Evolutionary conservation across 2,797 vertebrate species (phyloP).

Genomic region (Morelia viridis): DNA sequence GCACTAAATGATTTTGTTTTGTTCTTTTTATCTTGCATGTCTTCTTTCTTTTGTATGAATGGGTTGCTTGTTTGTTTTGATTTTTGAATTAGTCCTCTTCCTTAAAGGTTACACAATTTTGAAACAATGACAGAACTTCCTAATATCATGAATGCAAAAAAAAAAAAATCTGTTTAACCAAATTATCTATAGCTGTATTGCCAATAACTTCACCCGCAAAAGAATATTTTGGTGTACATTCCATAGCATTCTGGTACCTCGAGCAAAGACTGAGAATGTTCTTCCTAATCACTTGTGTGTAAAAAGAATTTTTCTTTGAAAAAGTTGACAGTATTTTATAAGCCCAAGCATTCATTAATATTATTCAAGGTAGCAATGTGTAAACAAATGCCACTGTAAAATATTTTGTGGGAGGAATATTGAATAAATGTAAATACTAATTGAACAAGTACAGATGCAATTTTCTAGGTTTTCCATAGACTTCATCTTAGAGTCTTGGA

Average conservation of each 20-base stretch:
- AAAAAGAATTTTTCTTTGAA: neutral
- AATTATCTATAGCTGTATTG: neutral
- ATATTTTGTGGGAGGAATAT: neutral
- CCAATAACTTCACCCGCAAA: neutral
- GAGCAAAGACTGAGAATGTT: neutral
- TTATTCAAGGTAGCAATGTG: neutral
- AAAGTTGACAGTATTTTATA: neutral
- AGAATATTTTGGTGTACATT: neutral
- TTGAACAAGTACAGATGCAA: neutral
- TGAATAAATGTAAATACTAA: neutral
- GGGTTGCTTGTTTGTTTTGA: neutral
- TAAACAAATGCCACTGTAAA: neutral
- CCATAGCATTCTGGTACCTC: neutral
- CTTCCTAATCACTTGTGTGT: neutral
- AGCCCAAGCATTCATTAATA: neutral
- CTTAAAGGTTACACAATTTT: neutral
- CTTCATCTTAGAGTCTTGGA: neutral
- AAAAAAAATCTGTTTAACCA: neutral
- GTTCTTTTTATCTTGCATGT: neutral
- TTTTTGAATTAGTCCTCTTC: neutral
- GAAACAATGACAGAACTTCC: neutral
- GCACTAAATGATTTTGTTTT: neutral
- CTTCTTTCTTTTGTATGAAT: neutral
- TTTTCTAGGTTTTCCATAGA: conserved; percentile 28
- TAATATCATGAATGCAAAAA: neutral